These are phyloP conservation scores for Eupristina koningsbergeri DNA, from an alignment of 1,140 invertebrate species.

Conservation along the genomic window DNA sequence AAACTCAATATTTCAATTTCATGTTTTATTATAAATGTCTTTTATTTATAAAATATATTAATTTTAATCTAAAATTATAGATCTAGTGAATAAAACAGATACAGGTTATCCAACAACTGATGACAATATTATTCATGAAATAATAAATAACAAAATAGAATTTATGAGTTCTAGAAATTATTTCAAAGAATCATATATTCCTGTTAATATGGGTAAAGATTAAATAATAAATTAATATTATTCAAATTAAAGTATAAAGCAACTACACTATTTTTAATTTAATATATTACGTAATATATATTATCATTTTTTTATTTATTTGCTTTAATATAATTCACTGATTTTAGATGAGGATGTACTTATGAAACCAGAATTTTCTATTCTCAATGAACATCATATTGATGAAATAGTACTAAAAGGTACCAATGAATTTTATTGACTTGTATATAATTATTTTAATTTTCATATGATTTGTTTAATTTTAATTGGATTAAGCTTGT, in stretches of 20 bases:
- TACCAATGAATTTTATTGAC: background rate
- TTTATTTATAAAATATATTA: constrained; percentile 1
- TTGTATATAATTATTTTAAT: background rate
- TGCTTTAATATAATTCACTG: background rate
- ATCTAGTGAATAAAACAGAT: background rate
- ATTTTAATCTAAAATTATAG: constrained; percentile 17
- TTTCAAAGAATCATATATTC: background rate
- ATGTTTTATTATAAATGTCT: background rate
- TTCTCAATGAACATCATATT: background rate
- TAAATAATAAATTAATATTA: background rate
- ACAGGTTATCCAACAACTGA: background rate
- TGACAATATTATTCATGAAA: constrained; percentile 18
- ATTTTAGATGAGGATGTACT: background rate
- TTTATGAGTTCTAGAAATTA: background rate
- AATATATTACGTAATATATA: constrained; percentile 1
- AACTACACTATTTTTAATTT: no score
- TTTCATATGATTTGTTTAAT: background rate
- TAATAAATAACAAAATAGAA: constrained; percentile 9
- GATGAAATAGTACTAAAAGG: background rate
- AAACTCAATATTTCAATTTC: background rate
- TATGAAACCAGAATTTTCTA: constrained; percentile 8
- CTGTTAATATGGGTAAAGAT: background rate
- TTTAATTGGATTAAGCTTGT: background rate
- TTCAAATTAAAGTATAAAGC: no score
- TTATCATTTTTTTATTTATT: background rate